phyloP scores from a whole-genome alignment of 2,797 vertebrate species.

The Megalops cyprinoides region DNA sequence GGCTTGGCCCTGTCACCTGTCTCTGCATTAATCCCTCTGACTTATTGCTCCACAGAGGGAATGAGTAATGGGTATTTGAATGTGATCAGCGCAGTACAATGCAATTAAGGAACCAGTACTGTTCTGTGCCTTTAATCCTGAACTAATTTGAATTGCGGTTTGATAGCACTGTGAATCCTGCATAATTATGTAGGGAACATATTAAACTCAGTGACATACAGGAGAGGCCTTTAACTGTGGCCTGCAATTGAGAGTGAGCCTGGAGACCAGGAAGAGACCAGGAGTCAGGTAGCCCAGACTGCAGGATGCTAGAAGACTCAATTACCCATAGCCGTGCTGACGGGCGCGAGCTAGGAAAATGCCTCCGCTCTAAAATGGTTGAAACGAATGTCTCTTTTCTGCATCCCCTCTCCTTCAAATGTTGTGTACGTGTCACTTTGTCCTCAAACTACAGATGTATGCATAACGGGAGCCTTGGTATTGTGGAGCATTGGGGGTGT shows the following conservation, averaged over 20 bases:
- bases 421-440: slow-evolving; percentile 70
- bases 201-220: slow-evolving; percentile 81
- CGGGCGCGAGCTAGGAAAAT: slow-evolving; percentile 65
- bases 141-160: slow-evolving; percentile 97
- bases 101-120: slow-evolving; percentile 99
- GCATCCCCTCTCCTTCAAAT: slow-evolving; percentile 55
- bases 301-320: slow-evolving; percentile 81
- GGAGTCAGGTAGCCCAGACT: slow-evolving; percentile 77
- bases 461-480: slow-evolving; percentile 53
- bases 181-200: slow-evolving; percentile 90
- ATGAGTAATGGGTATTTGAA: slow-evolving; percentile 99
- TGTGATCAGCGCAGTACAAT: slow-evolving; percentile 99
- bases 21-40: slow-evolving; percentile 99
- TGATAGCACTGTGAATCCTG: slow-evolving; percentile 87
- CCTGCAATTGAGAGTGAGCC: slow-evolving; percentile 73
- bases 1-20: slow-evolving; percentile 99
- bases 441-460: slow-evolving; percentile 60
- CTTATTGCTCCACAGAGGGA: slow-evolving; percentile 99
- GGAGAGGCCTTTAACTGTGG: slow-evolving; percentile 93
- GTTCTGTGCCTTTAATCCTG: slow-evolving; percentile 99
- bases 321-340: slow-evolving; percentile 79
- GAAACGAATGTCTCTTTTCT: slow-evolving; percentile 68
- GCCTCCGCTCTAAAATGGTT: slow-evolving; percentile 67
- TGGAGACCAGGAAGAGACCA: slow-evolving; percentile 74
- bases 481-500: slow-evolving; percentile 35